These are phyloP conservation scores for Brienomyrus brachyistius DNA, from an alignment of 2,113 vertebrate genomes.

Conservation along the genomic window DNA sequence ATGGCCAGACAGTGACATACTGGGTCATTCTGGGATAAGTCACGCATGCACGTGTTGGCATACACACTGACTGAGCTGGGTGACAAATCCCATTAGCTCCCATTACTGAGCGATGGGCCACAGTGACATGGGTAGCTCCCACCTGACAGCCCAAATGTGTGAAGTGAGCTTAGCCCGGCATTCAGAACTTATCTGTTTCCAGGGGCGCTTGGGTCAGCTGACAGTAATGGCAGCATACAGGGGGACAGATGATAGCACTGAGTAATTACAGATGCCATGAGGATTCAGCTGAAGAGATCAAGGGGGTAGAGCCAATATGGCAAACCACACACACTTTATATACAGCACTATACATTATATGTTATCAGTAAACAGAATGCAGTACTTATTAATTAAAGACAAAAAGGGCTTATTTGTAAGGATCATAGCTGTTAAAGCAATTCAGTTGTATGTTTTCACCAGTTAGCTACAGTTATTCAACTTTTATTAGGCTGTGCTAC, in stretches of 20 bases:
- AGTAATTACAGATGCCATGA: background rate
- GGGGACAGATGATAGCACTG: background rate
- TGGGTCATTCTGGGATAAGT: background rate
- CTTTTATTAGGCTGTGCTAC: background rate
- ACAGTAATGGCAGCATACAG: background rate
- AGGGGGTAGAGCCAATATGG: background rate
- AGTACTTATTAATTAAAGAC: background rate
- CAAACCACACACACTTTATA: background rate
- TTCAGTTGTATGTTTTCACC: background rate
- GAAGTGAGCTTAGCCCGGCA: background rate
- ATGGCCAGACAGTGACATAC: background rate
- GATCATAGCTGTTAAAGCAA: background rate
- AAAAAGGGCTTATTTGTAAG: background rate
- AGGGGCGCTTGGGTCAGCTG: background rate
- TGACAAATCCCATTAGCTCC: constrained; percentile 1
- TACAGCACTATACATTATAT: background rate
- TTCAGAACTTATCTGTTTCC: background rate
- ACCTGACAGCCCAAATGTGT: background rate
- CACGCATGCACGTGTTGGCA: background rate
- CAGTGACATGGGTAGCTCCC: background rate
- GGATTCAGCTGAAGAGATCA: background rate
- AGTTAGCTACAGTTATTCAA: background rate
- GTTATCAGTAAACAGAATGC: background rate
- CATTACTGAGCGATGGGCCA: background rate
- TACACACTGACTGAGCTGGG: background rate